These are phyloP conservation scores for Rhopalosiphum nymphaeae DNA, from an alignment of 2,888 invertebrate species.

Conservation along the genomic window DNA sequence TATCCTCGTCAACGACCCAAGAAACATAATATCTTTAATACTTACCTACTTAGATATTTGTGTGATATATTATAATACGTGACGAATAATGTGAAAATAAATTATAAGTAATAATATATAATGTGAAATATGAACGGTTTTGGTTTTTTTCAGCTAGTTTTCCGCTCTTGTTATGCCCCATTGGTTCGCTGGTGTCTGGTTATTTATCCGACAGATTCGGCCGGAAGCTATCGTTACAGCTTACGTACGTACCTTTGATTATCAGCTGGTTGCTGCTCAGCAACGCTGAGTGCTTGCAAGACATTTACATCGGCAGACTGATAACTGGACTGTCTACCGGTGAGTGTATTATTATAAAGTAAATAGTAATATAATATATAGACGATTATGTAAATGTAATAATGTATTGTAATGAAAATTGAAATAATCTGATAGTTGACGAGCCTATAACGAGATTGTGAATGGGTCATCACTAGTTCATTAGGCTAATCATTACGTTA, in stretches of 20 bases:
- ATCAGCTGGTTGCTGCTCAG: conserved; percentile 53
- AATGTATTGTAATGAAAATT: background rate
- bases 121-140: background rate
- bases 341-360: conserved; percentile 4
- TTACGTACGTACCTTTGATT: conserved; percentile 61
- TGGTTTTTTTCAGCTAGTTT: conserved; percentile 57
- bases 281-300: conserved; percentile 8
- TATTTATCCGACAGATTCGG: conserved; percentile 62
- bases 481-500: background rate
- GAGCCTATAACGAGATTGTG: background rate
- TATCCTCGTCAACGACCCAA: too few species aligned
- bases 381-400: background rate
- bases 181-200: conserved; percentile 62
- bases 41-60: background rate
- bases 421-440: background rate
- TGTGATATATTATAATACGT: background rate
- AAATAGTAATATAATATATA: background rate
- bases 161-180: conserved; percentile 57
- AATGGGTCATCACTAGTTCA: background rate
- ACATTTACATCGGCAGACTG: conserved; percentile 44
- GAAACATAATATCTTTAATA: too few species aligned
- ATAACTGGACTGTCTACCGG: conserved; percentile 41
- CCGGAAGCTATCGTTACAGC: conserved; percentile 57
- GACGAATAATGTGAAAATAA: background rate
- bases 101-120: background rate